phyloP scores from a whole-genome alignment of 2,888 invertebrate species.

The Dascillus cervinus region DNA sequence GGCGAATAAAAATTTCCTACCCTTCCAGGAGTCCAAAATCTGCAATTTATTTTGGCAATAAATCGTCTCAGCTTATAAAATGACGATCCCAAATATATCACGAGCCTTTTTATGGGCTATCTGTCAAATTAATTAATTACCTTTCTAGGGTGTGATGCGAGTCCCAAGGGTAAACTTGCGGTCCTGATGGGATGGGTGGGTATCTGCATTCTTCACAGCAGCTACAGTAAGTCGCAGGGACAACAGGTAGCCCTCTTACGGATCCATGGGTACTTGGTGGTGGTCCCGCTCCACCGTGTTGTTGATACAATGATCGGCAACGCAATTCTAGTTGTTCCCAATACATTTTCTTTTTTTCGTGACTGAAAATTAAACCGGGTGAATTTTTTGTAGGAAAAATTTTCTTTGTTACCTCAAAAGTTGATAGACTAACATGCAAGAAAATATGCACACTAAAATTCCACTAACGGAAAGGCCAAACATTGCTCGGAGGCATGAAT shows the following conservation, averaged over 20 bases:
- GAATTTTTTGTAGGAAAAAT: conserved; percentile 1
- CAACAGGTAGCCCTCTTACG: conserved; percentile 41
- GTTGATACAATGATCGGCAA: conserved; percentile 70
- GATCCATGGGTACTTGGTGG: conserved; percentile 38
- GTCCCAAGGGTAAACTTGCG: conserved; percentile 53
- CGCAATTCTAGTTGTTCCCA: conserved; percentile 86
- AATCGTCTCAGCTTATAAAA: no score
- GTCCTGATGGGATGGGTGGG: conserved; percentile 47
- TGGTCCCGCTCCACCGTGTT: conserved; percentile 39
- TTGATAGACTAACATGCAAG: conserved; percentile 88
- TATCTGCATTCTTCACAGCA: conserved; percentile 67
- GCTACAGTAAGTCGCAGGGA: conserved; percentile 48
- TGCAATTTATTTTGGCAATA: conserved; percentile 18
- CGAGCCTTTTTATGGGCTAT: not conserved
- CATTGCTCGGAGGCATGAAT: conserved; percentile 80
- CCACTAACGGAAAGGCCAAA: conserved; percentile 89
- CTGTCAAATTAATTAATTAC: conserved; percentile 23
- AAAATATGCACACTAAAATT: conserved; percentile 84
- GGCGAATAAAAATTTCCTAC: conserved; percentile 79
- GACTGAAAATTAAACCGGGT: conserved; percentile 46
- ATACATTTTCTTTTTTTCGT: conserved; percentile 91
- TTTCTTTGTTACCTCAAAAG: conserved; percentile 55
- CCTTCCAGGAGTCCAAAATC: conserved; percentile 54
- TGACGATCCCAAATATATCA: no score
- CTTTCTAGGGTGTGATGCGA: conserved; percentile 39